Base-by-base conservation (phyloP, 2,113 vertebrate genomes). In the Myotis yumanensis region DNA sequence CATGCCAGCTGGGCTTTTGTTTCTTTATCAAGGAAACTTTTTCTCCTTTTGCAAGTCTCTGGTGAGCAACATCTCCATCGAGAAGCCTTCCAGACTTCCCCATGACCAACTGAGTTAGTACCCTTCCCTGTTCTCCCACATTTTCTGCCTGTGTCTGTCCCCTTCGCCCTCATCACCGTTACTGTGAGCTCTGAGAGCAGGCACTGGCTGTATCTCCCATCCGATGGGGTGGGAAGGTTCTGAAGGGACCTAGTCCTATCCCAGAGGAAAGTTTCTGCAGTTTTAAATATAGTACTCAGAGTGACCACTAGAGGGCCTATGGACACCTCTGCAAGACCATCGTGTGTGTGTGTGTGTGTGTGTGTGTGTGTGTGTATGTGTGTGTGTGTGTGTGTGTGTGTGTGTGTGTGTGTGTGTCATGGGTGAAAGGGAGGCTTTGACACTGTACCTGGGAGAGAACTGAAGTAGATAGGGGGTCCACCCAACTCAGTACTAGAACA, bases 241-340 rank as follows among this genome's bases (percentile, higher is more conserved):
- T 71, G 12, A 83, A 64, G 59, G 17, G 11, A 71, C 37, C 18
- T 6, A 51, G 20, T n/a, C 66, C 32, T 17, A 4, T 59, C 35
- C n/a, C n/a, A 1, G 80, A n/a, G 18, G 35, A 66, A 91, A 90
- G 86, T 79, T 94, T 79, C 35, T 11, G 52, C 2, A 64, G 73
- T 68, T 81, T 86, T 59, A 23, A 2, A 0, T 92, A 89, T 85
- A 90, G 68, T 95, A 12, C 11, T 35, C 7, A 92, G 3, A 28
- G 0, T 30, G 16, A 59, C 88, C 96, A 94, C 85, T 86, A 97
- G 97, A 93, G 93, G 10, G 97, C 43, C 81, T 4, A 5, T 72
- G 52, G 81, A 79, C 64, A 94, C 64, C 77, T 71, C 54, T 43
- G 59, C 76, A 73, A 37, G 40, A 91, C 51, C 30, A 54, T 73